Evolutionary conservation across 92 coral and sea anemone genomes (phyloP).

Genomic region (Ricordea florida): DNA sequence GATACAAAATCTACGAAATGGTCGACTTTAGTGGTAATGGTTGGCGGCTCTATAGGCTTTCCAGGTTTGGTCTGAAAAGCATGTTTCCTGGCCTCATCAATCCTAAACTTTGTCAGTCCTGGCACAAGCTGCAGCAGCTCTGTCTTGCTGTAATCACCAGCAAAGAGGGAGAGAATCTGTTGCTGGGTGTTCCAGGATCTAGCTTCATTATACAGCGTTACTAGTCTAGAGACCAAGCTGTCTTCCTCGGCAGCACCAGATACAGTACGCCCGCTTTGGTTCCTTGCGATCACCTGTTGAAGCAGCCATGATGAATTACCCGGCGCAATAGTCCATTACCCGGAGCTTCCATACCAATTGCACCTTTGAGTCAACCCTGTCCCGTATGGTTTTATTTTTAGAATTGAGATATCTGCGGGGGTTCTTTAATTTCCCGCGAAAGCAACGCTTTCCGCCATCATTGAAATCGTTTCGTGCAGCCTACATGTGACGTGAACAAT

Average conservation of each 20-base stretch:
- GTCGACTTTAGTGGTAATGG: constrained; percentile 9
- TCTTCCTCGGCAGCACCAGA: constrained; percentile 9
- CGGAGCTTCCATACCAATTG: no score
- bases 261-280: not conserved
- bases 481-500: no score
- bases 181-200: constrained; percentile 33
- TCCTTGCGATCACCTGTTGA: constrained; percentile 14
- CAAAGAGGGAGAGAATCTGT: constrained; percentile 37
- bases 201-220: constrained; percentile 28
- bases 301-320: constrained; percentile 50
- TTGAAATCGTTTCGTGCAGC: no score
- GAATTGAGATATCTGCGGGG: no score
- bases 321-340: constrained; percentile 52
- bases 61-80: constrained; percentile 35
- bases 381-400: no score
- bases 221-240: constrained; percentile 22
- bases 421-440: no score
- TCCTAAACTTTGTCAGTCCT: constrained; percentile 43
- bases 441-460: no score
- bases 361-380: no score
- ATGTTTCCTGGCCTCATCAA: constrained; percentile 44
- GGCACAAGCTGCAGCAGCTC: constrained; percentile 34
- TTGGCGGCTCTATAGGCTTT: constrained; percentile 25
- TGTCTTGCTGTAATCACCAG: constrained; percentile 15
- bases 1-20: constrained; percentile 39